A percentile compares a stretch with the other conserved stretches of the same genome.
Conservation (phyloP, 2,888 invertebrate genomes). For the Xanthorhoe designata region DNA sequence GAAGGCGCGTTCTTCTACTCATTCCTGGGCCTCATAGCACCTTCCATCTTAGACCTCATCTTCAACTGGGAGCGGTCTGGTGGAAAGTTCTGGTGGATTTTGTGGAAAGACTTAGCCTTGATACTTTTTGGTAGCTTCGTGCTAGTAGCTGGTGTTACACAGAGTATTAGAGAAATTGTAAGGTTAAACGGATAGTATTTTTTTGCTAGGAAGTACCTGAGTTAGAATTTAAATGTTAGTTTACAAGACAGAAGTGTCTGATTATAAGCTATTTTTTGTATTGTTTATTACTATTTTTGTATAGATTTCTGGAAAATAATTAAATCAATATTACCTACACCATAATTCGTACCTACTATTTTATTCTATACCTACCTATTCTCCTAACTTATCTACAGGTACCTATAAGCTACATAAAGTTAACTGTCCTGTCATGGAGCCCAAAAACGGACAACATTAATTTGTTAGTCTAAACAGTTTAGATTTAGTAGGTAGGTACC, state of each 20-base stretch:
- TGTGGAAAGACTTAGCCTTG: constrained; percentile 88
- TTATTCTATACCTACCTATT: too few relatives aligned
- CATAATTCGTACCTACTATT: neutral
- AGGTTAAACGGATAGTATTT: constrained; percentile 26
- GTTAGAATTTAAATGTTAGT: neutral
- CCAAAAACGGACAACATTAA: too few relatives aligned
- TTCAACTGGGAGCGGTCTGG: constrained; percentile 85
- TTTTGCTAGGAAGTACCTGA: constrained; percentile 1
- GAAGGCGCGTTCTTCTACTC: constrained; percentile 88
- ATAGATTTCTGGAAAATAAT: constrained; percentile 1
- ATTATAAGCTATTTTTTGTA: constrained; percentile 18
- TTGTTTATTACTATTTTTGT: constrained; percentile 4
- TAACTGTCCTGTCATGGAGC: too few relatives aligned
- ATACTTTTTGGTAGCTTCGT: constrained; percentile 88
- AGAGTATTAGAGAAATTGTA: constrained; percentile 77
- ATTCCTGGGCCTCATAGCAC: constrained; percentile 90
- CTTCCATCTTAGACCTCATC: constrained; percentile 90
- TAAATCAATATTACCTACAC: constrained; percentile 11
- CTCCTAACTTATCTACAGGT: too few relatives aligned
- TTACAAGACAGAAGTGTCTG: neutral
- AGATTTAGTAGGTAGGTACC: too few relatives aligned
- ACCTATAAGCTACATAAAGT: too few relatives aligned
- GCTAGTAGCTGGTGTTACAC: constrained; percentile 87
- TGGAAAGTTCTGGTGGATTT: constrained; percentile 88
- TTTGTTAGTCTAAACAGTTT: too few relatives aligned